A percentile compares a stretch with the other conserved stretches of the same genome.
Conservation (phyloP, 2,797 vertebrate species). For the Setipinna tenuifilis region DNA sequence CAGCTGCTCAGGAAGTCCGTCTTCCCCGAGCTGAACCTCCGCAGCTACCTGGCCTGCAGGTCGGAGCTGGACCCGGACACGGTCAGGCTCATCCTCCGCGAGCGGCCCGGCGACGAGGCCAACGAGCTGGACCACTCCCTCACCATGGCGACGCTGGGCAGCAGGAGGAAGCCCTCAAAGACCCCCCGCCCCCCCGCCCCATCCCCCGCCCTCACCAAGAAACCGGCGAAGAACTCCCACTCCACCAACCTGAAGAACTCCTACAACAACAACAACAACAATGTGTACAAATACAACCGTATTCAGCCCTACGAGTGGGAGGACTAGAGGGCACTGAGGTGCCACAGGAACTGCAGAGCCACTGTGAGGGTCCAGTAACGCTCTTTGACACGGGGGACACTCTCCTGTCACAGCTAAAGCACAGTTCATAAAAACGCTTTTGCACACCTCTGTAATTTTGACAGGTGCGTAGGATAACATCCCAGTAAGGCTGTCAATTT, state of each 20-base stretch:
- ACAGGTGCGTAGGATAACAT: too few species aligned
- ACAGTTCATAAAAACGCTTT: too few species aligned
- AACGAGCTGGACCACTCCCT: slow-evolving; percentile 70
- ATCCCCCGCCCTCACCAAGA: not conserved
- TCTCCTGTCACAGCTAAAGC: not conserved
- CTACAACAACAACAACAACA: slow-evolving; percentile 43
- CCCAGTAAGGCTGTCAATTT: too few species aligned
- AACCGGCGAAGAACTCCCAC: slow-evolving; percentile 11
- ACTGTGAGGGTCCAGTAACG: not conserved
- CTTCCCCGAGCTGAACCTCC: slow-evolving; percentile 76
- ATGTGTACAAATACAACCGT: slow-evolving; percentile 65
- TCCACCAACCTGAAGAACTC: slow-evolving; percentile 40
- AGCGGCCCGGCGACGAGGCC: slow-evolving; percentile 68
- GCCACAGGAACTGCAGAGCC: not conserved
- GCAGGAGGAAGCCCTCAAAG: slow-evolving; percentile 45
- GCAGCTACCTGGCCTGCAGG: slow-evolving; percentile 76
- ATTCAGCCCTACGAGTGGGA: slow-evolving; percentile 78
- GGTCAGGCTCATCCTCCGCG: slow-evolving; percentile 68
- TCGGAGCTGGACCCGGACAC: slow-evolving; percentile 75
- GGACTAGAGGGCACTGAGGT: slow-evolving; percentile 67
- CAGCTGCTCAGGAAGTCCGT: slow-evolving; percentile 66
- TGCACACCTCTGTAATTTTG: too few species aligned
- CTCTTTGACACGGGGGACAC: not conserved
- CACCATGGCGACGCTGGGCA: slow-evolving; percentile 60
- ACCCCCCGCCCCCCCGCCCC: not conserved